Evolutionary conservation across 2,113 vertebrate species (phyloP).

Genomic region (Cyphomyrus plagiostoma): DNA sequence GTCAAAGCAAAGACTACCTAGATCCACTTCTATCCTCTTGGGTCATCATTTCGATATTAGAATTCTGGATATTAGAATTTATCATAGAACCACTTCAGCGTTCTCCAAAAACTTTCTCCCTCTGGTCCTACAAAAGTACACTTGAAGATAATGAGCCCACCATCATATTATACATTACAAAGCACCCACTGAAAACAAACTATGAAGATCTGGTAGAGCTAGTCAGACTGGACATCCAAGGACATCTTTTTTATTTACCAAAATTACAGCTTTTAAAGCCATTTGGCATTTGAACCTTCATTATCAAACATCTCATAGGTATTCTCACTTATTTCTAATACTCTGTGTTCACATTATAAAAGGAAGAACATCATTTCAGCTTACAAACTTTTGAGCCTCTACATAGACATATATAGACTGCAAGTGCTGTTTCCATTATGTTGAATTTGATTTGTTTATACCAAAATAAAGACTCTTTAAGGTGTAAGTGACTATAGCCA

Average conservation of each 20-base stretch:
- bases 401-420: background rate
- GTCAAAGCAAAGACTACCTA: background rate
- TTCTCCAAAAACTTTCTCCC: background rate
- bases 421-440: background rate
- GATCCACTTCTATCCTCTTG: background rate
- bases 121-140: background rate
- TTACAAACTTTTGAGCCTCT: background rate
- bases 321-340: background rate
- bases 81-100: background rate
- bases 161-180: background rate
- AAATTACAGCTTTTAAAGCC: background rate
- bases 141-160: background rate
- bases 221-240: background rate
- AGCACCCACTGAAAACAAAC: background rate
- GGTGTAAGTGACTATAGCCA: background rate
- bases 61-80: background rate
- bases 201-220: background rate
- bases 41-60: background rate
- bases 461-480: background rate
- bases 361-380: background rate
- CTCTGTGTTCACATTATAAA: background rate
- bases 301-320: background rate
- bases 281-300: background rate
- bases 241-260: background rate
- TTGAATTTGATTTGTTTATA: background rate